phyloP scores from a whole-genome alignment of 2,113 vertebrate genomes.

The Takifugu flavidus region DNA sequence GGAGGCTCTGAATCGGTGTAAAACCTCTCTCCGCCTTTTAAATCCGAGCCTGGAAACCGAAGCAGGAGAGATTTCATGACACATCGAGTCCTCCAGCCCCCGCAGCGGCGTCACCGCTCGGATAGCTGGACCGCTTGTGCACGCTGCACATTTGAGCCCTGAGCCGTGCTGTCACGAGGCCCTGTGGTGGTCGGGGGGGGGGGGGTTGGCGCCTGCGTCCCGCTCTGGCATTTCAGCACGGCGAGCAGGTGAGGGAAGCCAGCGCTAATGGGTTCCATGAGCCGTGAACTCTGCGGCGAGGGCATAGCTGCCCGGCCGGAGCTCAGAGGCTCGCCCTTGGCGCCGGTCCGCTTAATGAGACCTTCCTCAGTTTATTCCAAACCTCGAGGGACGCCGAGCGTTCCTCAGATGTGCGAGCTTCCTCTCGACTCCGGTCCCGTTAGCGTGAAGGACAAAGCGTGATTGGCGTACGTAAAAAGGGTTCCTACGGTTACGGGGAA shows the following conservation, averaged over 20 bases:
- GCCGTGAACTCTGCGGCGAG: constrained; percentile 26
- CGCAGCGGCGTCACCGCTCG: constrained; percentile 19
- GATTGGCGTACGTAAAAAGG: too few species aligned
- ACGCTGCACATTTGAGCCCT: not conserved
- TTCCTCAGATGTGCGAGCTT: not conserved
- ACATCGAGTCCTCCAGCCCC: constrained; percentile 4
- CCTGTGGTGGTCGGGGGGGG: not conserved
- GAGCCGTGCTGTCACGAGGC: constrained; percentile 19
- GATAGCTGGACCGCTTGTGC: constrained; percentile 15
- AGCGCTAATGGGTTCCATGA: constrained; percentile 48
- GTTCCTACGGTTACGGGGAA: too few species aligned
- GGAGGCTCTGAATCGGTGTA: constrained; percentile 34
- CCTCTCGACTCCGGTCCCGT: constrained; percentile 11
- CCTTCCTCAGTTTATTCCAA: constrained; percentile 22
- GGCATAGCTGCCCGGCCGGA: constrained; percentile 28
- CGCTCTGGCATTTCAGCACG: constrained; percentile 38
- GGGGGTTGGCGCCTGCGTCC: not conserved
- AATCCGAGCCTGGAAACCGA: constrained; percentile 19
- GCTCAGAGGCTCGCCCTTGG: constrained; percentile 23
- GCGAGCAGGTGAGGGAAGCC: constrained; percentile 48
- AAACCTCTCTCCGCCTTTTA: constrained; percentile 7
- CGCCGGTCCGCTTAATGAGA: constrained; percentile 32
- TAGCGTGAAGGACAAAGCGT: too few species aligned
- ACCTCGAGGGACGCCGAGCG: constrained; percentile 13
- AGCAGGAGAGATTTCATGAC: constrained; percentile 23